Evolutionary conservation across 2,797 vertebrate genomes (phyloP).

Genomic region (Australoheros facetus): DNA sequence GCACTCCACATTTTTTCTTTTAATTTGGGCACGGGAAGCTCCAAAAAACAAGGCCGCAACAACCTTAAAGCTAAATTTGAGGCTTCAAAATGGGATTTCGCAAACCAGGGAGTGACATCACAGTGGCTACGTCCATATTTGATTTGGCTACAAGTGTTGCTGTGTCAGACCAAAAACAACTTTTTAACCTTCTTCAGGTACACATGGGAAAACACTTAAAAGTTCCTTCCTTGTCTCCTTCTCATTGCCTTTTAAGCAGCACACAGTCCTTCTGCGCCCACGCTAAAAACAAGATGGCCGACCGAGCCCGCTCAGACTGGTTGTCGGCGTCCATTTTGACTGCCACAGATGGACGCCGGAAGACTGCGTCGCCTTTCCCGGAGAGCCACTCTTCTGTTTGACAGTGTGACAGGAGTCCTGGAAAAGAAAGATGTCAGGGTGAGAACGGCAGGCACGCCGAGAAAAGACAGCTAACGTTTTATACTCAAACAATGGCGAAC

Average conservation of each 20-base stretch:
- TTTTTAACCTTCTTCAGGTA: not conserved
- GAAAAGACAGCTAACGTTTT: not conserved
- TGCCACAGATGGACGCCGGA: constrained; percentile 21
- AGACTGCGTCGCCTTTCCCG: not conserved
- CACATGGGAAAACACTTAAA: not conserved
- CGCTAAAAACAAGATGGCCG: constrained; percentile 37
- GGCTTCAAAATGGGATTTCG: not conserved
- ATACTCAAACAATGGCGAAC: not conserved
- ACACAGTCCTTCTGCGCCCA: not conserved
- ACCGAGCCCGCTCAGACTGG: not conserved
- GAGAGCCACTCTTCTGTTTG: not conserved
- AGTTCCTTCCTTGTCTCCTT: not conserved
- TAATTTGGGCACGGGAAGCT: not conserved
- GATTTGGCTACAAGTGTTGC: not conserved
- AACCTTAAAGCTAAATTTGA: not conserved
- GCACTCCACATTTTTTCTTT: not conserved
- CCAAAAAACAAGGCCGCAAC: not conserved
- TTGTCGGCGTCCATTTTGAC: constrained; percentile 6
- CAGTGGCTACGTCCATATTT: not conserved
- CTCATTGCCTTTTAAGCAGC: not conserved
- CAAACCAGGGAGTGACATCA: not conserved
- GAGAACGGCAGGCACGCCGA: not conserved
- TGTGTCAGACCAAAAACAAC: not conserved
- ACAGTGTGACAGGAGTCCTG: constrained; percentile 31
- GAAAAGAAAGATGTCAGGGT: constrained; percentile 20